Base-by-base conservation (phyloP, 2,888 invertebrate genomes). In the Thera britannica region DNA sequence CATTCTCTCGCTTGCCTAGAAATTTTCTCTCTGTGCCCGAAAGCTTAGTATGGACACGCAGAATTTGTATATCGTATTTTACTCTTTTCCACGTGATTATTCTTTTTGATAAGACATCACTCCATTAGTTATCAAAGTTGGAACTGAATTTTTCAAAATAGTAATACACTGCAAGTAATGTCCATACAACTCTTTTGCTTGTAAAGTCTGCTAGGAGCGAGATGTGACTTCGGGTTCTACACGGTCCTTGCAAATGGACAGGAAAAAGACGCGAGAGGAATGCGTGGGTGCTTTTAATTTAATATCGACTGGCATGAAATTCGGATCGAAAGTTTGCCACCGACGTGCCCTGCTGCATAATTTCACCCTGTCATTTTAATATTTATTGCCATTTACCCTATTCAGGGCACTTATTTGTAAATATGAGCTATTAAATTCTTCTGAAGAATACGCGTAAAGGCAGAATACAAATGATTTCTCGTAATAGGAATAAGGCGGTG, bases 241-340 rank as follows among this genome's bases (percentile, higher is more conserved):
- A 92, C 88, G 90, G 91, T 86, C 91, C 90, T 91, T 88, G 90
- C 90, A 93, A 93, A 93, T 93, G 93, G 93, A 93, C 93, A 93
- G 92, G 93, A 93, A 93, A 93, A 93, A 93, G 92, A 90, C 90
- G 90, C 90, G 92, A 77, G 80, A 86, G 88, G 92, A 93, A 92
- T 92, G 90, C 90, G 91, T 92, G 92, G 93, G 92, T 90, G 85
- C 90, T 92, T 93, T 93, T 93, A 93, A 93, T 93, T 93, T 93
- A 93, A 93, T 93, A 93, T 92, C 87, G 90, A 88, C 91, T 90
- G 92, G 93, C 93, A 93, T 86, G 90, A 90, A 91, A 93, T 90
- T 90, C 89, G 90, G 92, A 93, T 92, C 89, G 92, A 92, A 93
- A 90, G 90, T 92, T 91, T 85, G 81, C 83, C 80, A 83, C 83